These are phyloP conservation scores for Hippocampus guttulatus DNA, from an alignment of 2,113 vertebrate species.

Conservation along the genomic window DNA sequence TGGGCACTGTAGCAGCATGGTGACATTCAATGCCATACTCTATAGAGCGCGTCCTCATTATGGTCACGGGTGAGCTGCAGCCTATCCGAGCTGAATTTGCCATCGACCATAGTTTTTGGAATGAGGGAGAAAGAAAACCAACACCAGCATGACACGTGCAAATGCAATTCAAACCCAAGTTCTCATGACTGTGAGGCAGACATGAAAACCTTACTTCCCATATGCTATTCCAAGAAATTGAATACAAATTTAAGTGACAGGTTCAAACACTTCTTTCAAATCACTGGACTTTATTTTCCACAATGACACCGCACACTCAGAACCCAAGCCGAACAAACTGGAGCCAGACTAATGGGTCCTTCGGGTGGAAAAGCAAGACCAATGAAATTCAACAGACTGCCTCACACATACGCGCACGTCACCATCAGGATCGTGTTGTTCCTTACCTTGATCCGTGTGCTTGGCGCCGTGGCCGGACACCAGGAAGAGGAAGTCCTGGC, in stretches of 20 bases:
- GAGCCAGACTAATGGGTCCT: neutral
- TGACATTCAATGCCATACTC: neutral
- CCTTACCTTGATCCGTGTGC: slow-evolving; percentile 61
- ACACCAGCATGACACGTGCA: neutral
- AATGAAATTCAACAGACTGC: neutral
- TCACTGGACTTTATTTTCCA: neutral
- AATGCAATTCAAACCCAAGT: neutral
- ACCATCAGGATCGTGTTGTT: neutral
- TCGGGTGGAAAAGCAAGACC: neutral
- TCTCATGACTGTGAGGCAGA: neutral
- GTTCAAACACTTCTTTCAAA: neutral
- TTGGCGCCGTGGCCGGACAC: slow-evolving; percentile 60
- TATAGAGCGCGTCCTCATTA: neutral
- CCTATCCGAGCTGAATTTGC: neutral
- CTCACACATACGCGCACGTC: neutral
- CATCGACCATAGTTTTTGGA: neutral
- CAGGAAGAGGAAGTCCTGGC: slow-evolving; percentile 72
- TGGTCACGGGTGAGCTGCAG: neutral
- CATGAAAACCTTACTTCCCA: neutral
- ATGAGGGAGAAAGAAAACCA: neutral
- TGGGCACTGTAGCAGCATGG: neutral
- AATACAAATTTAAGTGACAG: neutral
- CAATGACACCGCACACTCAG: neutral
- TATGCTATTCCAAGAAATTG: neutral
- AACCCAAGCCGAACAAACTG: neutral